Conservation (phyloP, 2,113 vertebrate genomes). For the Sebastes schlegelii region DNA sequence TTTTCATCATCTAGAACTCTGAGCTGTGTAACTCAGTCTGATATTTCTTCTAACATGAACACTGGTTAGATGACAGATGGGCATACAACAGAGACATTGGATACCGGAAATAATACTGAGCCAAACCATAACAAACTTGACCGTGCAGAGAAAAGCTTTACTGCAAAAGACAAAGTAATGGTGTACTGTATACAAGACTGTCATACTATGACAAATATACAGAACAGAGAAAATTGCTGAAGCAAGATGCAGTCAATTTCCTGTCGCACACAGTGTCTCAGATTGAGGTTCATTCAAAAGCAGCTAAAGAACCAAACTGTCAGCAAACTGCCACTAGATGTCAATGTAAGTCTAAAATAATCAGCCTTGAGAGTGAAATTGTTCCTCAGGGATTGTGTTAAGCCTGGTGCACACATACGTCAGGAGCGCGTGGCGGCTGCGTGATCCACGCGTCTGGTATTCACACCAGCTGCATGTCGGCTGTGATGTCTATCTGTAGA, state of each 20-base stretch:
- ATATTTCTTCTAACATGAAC: slow-evolving; percentile 2
- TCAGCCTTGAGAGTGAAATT: background rate
- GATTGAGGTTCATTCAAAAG: slow-evolving; percentile 20
- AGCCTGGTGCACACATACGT: too few relatives aligned
- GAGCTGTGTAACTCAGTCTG: background rate
- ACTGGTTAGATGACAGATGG: slow-evolving; percentile 1
- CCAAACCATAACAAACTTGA: background rate
- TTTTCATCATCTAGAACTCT: background rate
- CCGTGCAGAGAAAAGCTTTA: background rate
- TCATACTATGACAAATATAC: slow-evolving; percentile 24
- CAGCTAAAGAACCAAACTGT: slow-evolving; percentile 26
- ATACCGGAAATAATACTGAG: background rate
- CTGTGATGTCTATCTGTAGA: too few relatives aligned
- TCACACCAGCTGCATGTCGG: too few relatives aligned
- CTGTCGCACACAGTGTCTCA: slow-evolving; percentile 7
- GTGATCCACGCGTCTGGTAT: too few relatives aligned
- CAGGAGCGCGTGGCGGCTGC: too few relatives aligned
- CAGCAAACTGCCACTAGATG: slow-evolving; percentile 71
- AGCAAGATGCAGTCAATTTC: slow-evolving; percentile 31
- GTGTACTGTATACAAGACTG: slow-evolving; percentile 4
- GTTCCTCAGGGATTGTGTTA: background rate
- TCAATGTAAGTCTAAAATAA: slow-evolving; percentile 42
- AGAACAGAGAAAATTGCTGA: slow-evolving; percentile 22
- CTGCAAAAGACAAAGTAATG: background rate
- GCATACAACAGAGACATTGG: background rate